Conservation (phyloP, 2,113 vertebrate species). For the Silurus meridionalis region DNA sequence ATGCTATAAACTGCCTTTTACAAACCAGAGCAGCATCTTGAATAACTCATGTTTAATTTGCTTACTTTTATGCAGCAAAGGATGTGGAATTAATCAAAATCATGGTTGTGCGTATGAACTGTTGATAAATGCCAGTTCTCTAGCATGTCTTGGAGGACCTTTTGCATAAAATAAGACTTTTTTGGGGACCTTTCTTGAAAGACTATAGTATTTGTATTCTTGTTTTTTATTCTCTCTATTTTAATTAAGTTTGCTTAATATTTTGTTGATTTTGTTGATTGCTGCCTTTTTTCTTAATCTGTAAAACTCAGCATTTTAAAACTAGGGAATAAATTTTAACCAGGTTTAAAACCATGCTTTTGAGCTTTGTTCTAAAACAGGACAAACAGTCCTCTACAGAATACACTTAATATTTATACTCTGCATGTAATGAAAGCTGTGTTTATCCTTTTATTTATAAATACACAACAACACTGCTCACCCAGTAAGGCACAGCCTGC, state of each 20-base stretch:
- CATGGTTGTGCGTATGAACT: neutral
- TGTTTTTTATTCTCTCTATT: too few species aligned
- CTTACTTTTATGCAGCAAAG: neutral
- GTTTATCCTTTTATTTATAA: neutral
- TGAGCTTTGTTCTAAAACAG: neutral
- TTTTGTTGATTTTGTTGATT: too few species aligned
- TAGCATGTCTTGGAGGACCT: too few species aligned
- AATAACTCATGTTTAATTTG: neutral
- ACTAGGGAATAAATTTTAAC: neutral
- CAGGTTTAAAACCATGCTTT: neutral
- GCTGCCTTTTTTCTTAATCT: too few species aligned
- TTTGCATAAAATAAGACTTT: too few species aligned
- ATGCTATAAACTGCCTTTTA: neutral
- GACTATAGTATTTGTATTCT: too few species aligned
- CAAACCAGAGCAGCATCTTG: neutral
- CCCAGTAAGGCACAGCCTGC: conserved; percentile 91
- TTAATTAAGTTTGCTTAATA: too few species aligned
- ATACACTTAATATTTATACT: neutral
- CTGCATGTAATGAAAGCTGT: neutral
- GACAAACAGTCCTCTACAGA: neutral
- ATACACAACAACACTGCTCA: conserved; percentile 60
- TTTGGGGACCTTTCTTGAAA: too few species aligned
- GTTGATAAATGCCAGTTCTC: too few species aligned
- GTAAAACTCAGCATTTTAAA: too few species aligned
- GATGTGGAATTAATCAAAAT: neutral